Conservation (phyloP, 2,888 invertebrate species). For the Cataglyphis cursor region DNA sequence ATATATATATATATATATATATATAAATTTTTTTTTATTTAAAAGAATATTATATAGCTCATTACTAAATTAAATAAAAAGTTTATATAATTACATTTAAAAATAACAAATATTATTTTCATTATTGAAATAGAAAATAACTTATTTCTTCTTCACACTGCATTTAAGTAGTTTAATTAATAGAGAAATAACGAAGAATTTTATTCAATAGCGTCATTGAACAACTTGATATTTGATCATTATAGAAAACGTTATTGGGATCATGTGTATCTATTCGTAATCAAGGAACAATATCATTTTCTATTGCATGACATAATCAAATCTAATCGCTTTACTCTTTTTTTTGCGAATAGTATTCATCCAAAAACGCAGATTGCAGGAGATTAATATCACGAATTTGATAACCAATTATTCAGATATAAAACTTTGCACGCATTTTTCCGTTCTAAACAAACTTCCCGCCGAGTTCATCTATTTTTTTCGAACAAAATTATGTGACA, state of each 20-base stretch:
- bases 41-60: neutral
- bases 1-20: too few species aligned
- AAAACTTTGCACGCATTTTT: neutral
- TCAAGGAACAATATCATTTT: slow-evolving; percentile 5
- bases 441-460: neutral
- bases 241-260: neutral
- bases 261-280: neutral
- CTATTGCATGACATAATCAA: neutral
- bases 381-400: neutral
- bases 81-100: neutral
- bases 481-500: neutral
- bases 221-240: neutral
- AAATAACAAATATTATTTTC: neutral
- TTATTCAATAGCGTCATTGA: neutral
- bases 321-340: neutral
- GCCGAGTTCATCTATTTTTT: neutral
- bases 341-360: neutral
- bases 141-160: neutral
- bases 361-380: neutral
- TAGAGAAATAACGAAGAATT: neutral
- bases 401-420: neutral
- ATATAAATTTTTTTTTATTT: neutral
- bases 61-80: neutral
- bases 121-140: neutral
- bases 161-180: neutral